Conservation (phyloP, 2,888 invertebrate species). For the Pandemis cinnamomeana region DNA sequence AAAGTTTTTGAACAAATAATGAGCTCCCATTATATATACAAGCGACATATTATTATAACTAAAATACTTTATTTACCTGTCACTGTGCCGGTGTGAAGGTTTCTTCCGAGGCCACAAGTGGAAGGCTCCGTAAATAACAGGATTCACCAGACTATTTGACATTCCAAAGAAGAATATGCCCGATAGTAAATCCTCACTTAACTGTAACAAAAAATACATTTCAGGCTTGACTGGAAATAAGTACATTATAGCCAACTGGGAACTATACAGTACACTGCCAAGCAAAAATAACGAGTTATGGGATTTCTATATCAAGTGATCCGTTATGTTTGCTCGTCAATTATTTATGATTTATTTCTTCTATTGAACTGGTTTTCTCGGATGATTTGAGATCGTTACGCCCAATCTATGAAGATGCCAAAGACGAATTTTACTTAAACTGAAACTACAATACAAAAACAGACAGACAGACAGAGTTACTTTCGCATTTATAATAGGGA, state of each 20-base stretch:
- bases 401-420: background rate
- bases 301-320: no score
- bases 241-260: background rate
- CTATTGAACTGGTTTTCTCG: background rate
- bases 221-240: background rate
- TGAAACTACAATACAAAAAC: no score
- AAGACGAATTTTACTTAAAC: background rate
- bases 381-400: slow-evolving; percentile 3
- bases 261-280: no score
- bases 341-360: background rate
- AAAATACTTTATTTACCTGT: slow-evolving; percentile 63
- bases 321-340: background rate
- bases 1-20: no score
- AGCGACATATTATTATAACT: background rate
- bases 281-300: no score
- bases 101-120: slow-evolving; percentile 89
- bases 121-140: slow-evolving; percentile 95
- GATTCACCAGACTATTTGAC: slow-evolving; percentile 94
- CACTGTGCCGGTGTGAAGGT: slow-evolving; percentile 64
- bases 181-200: slow-evolving; percentile 87
- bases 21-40: no score
- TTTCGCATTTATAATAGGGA: no score
- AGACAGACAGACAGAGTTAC: no score
- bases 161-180: slow-evolving; percentile 94
- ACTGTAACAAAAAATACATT: slow-evolving; percentile 73